Base-by-base conservation (phyloP, 2,113 vertebrate genomes). In the Spea multiplicata region DNA sequence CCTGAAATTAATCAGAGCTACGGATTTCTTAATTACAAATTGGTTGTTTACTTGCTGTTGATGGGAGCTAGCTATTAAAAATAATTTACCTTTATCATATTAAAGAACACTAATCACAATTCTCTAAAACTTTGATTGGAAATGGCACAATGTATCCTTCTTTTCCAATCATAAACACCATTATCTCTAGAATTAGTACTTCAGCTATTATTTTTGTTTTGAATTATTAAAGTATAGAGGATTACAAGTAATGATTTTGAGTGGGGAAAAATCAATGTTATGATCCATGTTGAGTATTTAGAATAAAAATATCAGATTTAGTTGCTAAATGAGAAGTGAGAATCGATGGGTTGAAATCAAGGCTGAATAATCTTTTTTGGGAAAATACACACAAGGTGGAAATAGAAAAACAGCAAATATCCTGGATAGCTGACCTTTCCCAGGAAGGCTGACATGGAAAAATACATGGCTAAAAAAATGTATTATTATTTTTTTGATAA, bases 1-100 rank as follows among this genome's bases (percentile, higher is more conserved):
- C 81, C 75, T 87, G 82, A 90, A 92, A 90, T 89, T 90, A 90
- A 89, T 91, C 87, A 89, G 84, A 80, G 86, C 82, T 85, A 82
- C 81, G 83, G 73, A 48, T 46, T 71, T 86, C n/a, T 67, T 87
- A 86, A 89, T 88, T 90, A 86, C 9, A 7, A 83, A 66, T 12
- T 81, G n/a, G 74, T 82, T 82, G 84, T 81, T 88, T 71, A 80
- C 73, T 68, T 59, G 50, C 13, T 17, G n/a, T 74, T 16, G 52
- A 80, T 80, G 62, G 65, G 71, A 68, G 71, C 16, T 44, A 52
- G 68, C 65, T 74, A 78, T 78, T 78, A 78, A 73, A 80, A 74
- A 74, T 74, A 74, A 80, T 80, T 80, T 80, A 59, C 78, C 78
- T 67, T 79, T 73, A 73, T 73, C 7, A 68, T 80, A 68, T 80